A percentile compares a stretch with the other conserved stretches of the same genome.
These are phyloP conservation scores for Melanotaenia parkinsoni DNA, from an alignment of 2,797 vertebrate species.

Conservation along the genomic window DNA sequence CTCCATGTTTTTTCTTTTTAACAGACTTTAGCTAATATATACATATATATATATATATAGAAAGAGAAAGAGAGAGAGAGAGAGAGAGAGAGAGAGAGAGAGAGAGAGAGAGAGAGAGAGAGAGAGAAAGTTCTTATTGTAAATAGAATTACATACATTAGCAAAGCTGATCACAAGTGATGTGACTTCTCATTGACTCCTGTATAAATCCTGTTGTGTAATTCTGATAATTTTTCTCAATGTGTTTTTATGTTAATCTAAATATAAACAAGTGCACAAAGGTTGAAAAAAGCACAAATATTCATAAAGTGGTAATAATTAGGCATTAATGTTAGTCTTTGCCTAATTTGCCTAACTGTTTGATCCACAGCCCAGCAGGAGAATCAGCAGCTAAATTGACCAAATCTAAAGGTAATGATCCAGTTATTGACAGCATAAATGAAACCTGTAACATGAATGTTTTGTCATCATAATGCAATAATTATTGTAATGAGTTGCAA, in stretches of 20 bases:
- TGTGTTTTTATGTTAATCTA: neutral
- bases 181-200: neutral
- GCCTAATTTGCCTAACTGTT: neutral
- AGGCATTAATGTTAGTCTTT: neutral
- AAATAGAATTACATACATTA: neutral
- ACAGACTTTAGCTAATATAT: too few relatives aligned
- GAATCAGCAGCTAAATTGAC: neutral
- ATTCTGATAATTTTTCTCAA: neutral
- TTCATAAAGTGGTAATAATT: neutral
- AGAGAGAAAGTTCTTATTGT: too few relatives aligned
- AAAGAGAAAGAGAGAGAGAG: too few relatives aligned
- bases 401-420: neutral
- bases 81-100: too few relatives aligned
- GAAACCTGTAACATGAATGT: neutral
- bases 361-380: neutral
- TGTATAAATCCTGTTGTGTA: neutral
- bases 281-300: neutral
- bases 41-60: too few relatives aligned
- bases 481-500: neutral
- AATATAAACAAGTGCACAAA: neutral
- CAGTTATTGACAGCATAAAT: neutral
- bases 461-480: neutral
- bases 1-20: too few relatives aligned
- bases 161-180: neutral
- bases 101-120: too few relatives aligned